Evolutionary conservation across 2,888 invertebrate species (phyloP).

Genomic region (Sesamia inferens): DNA sequence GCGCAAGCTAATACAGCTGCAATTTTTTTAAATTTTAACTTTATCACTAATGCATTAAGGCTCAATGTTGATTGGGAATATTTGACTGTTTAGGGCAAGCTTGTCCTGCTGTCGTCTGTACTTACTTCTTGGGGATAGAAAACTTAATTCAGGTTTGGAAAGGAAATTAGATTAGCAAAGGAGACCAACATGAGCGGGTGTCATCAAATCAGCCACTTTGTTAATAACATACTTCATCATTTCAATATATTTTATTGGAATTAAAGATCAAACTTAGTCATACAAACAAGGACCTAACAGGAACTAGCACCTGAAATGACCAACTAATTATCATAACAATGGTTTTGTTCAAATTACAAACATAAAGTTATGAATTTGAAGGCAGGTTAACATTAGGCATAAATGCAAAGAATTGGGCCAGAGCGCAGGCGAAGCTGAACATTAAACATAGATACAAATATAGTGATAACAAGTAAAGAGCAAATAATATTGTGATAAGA

Average conservation of each 20-base stretch:
- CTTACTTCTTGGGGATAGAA: too few relatives aligned
- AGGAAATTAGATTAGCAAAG: neutral
- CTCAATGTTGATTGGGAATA: too few relatives aligned
- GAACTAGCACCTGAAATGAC: slow-evolving; percentile 71
- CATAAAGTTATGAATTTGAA: slow-evolving; percentile 27
- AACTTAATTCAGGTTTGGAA: neutral
- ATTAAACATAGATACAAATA: slow-evolving; percentile 52
- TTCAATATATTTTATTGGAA: slow-evolving; percentile 54
- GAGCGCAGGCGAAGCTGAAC: slow-evolving; percentile 57
- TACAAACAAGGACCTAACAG: slow-evolving; percentile 62
- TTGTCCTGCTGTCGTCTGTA: too few relatives aligned
- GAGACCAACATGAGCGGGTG: neutral
- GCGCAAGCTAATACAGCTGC: too few relatives aligned
- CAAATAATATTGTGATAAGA: slow-evolving; percentile 71
- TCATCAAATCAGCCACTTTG: neutral
- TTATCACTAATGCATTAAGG: too few relatives aligned
- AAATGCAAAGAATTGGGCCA: slow-evolving; percentile 63
- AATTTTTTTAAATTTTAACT: too few relatives aligned
- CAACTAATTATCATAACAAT: slow-evolving; percentile 60
- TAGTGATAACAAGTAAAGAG: slow-evolving; percentile 61
- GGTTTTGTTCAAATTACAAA: slow-evolving; percentile 31
- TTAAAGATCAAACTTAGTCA: slow-evolving; percentile 63
- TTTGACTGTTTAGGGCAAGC: too few relatives aligned
- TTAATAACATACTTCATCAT: slow-evolving; percentile 5
- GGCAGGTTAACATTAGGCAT: slow-evolving; percentile 46